phyloP scores from a whole-genome alignment of 2,113 vertebrate species.

The Lepus timidus region DNA sequence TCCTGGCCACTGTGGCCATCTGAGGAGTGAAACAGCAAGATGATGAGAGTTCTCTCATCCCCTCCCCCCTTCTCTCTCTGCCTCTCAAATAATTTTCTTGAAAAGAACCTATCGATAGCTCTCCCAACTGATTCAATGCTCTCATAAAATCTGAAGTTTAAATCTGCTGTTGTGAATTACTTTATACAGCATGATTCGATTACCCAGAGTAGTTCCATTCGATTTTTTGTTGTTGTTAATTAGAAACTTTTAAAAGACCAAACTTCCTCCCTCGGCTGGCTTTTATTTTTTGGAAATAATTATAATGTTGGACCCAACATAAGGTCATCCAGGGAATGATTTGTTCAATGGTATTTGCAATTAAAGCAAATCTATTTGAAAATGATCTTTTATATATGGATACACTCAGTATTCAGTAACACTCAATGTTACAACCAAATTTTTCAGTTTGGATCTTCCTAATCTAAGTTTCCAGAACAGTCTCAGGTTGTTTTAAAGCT shows the following conservation, averaged over 20 bases:
- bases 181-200: conserved; percentile 24
- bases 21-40: too few species aligned
- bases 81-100: too few species aligned
- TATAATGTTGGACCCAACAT: background rate
- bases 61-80: too few species aligned
- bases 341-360: conserved; percentile 41
- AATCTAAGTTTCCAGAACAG: conserved; percentile 34
- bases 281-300: background rate
- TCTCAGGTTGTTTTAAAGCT: background rate
- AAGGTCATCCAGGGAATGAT: background rate
- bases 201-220: conserved; percentile 20
- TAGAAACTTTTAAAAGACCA: background rate
- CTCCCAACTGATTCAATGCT: background rate
- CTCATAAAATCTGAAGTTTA: background rate
- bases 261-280: background rate
- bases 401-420: background rate
- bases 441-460: conserved; percentile 32
- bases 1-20: too few species aligned
- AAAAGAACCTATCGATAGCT: background rate
- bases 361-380: conserved; percentile 41
- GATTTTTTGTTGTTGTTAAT: background rate
- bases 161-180: background rate
- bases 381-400: background rate
- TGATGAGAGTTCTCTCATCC: too few species aligned
- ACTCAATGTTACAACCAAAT: conserved; percentile 1